Evolutionary conservation across 2,888 invertebrate species (phyloP), one percentile per base, ranked within the genome.

Genomic region (Callosobruchus maculatus): DNA sequence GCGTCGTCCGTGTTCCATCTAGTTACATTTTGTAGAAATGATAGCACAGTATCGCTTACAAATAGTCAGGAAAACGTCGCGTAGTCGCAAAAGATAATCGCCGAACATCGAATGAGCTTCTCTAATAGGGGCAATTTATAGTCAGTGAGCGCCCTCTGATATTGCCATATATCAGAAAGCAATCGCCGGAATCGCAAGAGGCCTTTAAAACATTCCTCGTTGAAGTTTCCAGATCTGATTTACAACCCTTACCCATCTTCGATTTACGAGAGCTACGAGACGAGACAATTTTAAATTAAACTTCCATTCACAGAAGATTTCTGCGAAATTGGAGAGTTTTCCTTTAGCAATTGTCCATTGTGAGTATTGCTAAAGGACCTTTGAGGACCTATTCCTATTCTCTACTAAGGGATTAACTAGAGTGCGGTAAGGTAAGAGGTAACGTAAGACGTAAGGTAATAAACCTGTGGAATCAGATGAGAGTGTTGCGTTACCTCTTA

Each of bases 191-290:
- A 84, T 86, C 86, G 82, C 87, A 81, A 82, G 86, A 86, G 87
- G 85, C 85, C 85, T 86, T 85, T 86, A 86, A 87, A 87, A 86
- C 86, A 87, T 86, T 84, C 84, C 81, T 83, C 85, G 85, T 84
- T 85, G 84, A 82, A 81, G 81, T 82, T 79, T 49, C 22, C 13
- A 78, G 79, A 79, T 78, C 81, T 86, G 86, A 86, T 86, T 86
- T 86, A 86, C 85, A 84, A 83, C 83, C 78, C 20, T 49, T 13
- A 13, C 49, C 49, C 49, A 49, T 49, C 49, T 18, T 49, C 49
- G 13, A 49, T 49, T 49, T 49, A 49, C 49, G 49, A 49, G 49
- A 18, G 78, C 80, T 81, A 82, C 80, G 82, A 78, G 74, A 76
- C 79, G 78, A 13, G 49, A 49, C 49, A 13, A 49, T 49, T 49